phyloP scores from a whole-genome alignment of 2,113 vertebrate species.

The Pan paniscus region DNA sequence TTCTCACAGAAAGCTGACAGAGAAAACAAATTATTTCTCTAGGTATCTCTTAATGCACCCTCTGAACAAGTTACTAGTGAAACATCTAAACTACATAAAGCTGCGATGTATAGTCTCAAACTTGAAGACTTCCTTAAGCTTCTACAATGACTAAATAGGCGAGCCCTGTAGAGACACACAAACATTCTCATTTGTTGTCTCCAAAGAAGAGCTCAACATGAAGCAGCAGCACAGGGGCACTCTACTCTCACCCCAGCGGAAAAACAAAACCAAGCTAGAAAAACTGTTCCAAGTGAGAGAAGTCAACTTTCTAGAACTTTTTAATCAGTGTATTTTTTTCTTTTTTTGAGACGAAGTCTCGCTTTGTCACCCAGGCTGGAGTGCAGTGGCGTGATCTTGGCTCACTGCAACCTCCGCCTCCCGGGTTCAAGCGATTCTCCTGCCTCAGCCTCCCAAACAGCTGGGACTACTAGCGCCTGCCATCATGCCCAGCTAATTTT shows the following conservation, averaged over 20 bases:
- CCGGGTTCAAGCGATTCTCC: no score
- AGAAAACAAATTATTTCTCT: background rate
- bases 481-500: no score
- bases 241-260: background rate
- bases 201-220: background rate
- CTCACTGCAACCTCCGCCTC: no score
- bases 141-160: background rate
- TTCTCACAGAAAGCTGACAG: background rate
- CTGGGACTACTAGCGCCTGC: no score
- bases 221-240: background rate
- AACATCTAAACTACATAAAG: background rate
- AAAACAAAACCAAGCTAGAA: background rate
- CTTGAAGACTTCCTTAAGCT: background rate
- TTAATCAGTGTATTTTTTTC: no score
- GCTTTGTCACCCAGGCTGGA: no score
- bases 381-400: no score
- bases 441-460: no score
- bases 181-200: background rate
- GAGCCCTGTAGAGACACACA: background rate
- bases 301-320: background rate
- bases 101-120: no score
- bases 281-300: background rate
- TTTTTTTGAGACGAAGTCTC: no score
- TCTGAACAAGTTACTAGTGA: background rate
- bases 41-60: background rate